Conservation (phyloP, 2,888 invertebrate genomes). For the Meta bourneti region DNA sequence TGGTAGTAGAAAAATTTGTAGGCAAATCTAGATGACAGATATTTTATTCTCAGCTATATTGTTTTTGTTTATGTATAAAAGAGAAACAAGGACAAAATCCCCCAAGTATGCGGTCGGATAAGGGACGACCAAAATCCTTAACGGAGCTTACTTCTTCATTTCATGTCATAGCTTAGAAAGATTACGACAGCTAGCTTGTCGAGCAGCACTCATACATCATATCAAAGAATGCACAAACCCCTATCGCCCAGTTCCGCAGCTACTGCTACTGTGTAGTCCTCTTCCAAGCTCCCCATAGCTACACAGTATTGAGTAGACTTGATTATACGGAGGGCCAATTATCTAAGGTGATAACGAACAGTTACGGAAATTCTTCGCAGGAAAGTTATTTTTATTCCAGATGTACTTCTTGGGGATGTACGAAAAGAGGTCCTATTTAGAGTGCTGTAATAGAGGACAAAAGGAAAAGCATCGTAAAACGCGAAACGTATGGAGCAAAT, state of each 20-base stretch:
- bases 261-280: conserved; percentile 35
- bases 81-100: conserved; percentile 37
- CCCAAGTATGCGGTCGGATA: conserved; percentile 20
- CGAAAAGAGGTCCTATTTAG: conserved; percentile 28
- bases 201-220: conserved; percentile 56
- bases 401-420: neutral
- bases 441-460: conserved; percentile 19
- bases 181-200: conserved; percentile 64
- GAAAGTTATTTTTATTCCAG: conserved; percentile 11
- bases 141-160: conserved; percentile 54
- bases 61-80: conserved; percentile 8
- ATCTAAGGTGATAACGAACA: conserved; percentile 44
- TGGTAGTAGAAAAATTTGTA: too few species aligned
- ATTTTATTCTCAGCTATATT: neutral
- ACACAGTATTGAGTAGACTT: conserved; percentile 41
- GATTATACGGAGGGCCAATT: conserved; percentile 57
- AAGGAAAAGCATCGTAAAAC: conserved; percentile 8
- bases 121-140: conserved; percentile 26
- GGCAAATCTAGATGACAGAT: too few species aligned
- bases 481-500: neutral
- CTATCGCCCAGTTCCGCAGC: conserved; percentile 19
- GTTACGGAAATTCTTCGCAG: conserved; percentile 31
- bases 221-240: conserved; percentile 41
- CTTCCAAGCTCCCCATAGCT: conserved; percentile 15
- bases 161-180: conserved; percentile 50